Conservation (phyloP, 1,140 invertebrate genomes). For the Nasonia vitripennis region DNA sequence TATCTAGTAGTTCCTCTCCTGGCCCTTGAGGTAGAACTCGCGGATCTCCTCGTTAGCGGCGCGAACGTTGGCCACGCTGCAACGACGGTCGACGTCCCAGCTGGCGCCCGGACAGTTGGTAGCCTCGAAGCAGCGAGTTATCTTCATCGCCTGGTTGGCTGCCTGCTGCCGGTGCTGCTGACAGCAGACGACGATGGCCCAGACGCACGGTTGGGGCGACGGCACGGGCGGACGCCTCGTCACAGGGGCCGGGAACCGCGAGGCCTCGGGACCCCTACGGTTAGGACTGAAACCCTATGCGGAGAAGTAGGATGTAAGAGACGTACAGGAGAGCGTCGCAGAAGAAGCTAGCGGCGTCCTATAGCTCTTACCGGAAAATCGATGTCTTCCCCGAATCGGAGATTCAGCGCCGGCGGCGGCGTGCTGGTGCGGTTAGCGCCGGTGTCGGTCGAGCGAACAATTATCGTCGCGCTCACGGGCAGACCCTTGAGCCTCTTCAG, state of each 20-base stretch:
- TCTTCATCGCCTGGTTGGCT: neutral
- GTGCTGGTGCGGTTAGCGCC: conserved; percentile 31
- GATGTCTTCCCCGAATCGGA: conserved; percentile 52
- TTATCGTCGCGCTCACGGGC: conserved; percentile 63
- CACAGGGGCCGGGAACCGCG: conserved; percentile 60
- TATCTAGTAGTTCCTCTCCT: neutral
- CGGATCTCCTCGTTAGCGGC: conserved; percentile 74
- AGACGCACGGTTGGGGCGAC: conserved; percentile 77
- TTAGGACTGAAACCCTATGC: conserved; percentile 58
- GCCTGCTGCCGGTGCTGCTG: conserved; percentile 38
- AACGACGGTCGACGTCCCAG: conserved; percentile 81
- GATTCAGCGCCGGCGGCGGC: neutral
- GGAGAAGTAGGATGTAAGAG: no score
- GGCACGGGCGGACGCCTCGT: conserved; percentile 54
- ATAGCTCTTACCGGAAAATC: conserved; percentile 62
- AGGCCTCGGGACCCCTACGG: conserved; percentile 54
- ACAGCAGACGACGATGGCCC: conserved; percentile 82
- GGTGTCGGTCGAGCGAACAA: conserved; percentile 53
- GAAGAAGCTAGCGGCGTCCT: neutral
- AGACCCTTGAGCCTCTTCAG: conserved; percentile 57
- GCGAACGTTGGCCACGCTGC: conserved; percentile 73
- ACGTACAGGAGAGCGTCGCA: neutral
- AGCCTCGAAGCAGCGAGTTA: conserved; percentile 78
- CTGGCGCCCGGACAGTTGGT: conserved; percentile 80
- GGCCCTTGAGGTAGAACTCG: conserved; percentile 68